phyloP scores from a whole-genome alignment of 2,888 invertebrate genomes.

The Lasioglossum figueresi region DNA sequence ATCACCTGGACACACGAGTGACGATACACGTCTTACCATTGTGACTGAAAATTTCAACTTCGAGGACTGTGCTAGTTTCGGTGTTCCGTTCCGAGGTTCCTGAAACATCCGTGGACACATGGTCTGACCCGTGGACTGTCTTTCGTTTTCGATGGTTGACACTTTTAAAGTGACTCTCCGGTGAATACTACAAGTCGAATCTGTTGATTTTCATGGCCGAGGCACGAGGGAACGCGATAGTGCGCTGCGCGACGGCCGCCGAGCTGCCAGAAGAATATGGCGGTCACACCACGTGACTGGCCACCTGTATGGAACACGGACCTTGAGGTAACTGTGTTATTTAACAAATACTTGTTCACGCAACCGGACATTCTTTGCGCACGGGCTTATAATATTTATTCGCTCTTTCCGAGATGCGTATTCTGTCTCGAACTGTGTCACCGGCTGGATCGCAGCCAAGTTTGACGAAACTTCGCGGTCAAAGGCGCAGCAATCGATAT shows the following conservation, averaged over 20 bases:
- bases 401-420: not conserved
- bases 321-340: conserved; percentile 26
- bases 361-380: not conserved
- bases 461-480: conserved; percentile 53
- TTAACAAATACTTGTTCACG: not conserved
- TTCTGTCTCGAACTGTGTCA: conserved; percentile 38
- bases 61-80: not conserved
- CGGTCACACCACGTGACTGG: conserved; percentile 55
- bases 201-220: not conserved
- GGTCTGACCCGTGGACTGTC: not conserved
- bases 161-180: not conserved
- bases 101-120: conserved; percentile 10
- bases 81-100: not conserved
- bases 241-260: conserved; percentile 6
- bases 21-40: not conserved
- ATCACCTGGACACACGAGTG: not conserved
- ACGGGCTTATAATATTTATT: not conserved
- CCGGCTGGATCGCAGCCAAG: conserved; percentile 60
- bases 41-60: not conserved
- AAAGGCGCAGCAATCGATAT: conserved; percentile 15
- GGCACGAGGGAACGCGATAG: too few relatives aligned
- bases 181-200: not conserved
- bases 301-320: not conserved
- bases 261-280: conserved; percentile 52
- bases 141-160: not conserved